Conservation (phyloP, 2,113 vertebrate genomes). For the Periophthalmus modestus region DNA sequence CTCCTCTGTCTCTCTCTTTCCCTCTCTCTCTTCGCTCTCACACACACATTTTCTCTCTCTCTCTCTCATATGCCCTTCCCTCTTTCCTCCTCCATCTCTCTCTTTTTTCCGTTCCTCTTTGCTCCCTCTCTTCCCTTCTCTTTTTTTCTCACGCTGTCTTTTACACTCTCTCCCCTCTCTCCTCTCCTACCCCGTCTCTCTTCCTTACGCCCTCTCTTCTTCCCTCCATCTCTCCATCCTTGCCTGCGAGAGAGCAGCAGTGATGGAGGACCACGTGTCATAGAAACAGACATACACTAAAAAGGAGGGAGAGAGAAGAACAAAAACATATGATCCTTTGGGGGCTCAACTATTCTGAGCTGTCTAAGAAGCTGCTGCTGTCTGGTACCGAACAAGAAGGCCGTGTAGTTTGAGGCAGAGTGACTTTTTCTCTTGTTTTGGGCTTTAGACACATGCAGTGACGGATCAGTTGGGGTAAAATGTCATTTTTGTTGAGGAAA, state of each 20-base stretch:
- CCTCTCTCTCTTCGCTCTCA: no score
- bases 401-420: conserved; percentile 34
- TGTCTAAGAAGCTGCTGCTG: conserved; percentile 60
- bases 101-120: no score
- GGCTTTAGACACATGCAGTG: conserved; percentile 19
- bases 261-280: conserved; percentile 63
- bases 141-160: background rate
- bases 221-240: background rate
- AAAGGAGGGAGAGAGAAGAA: conserved; percentile 27
- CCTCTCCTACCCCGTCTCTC: no score
- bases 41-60: no score
- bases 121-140: background rate
- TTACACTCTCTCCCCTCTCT: background rate
- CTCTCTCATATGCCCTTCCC: background rate
- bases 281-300: conserved; percentile 53
- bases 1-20: background rate
- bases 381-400: conserved; percentile 42
- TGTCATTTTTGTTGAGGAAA: conserved; percentile 8
- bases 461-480: conserved; percentile 10
- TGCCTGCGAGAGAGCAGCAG: conserved; percentile 27
- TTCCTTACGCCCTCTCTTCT: background rate
- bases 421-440: conserved; percentile 36
- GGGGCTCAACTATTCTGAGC: conserved; percentile 54
- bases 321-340: conserved; percentile 41
- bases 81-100: background rate